phyloP scores from a whole-genome alignment of 23 tunicate species.

The Trididemnum clinides region DNA sequence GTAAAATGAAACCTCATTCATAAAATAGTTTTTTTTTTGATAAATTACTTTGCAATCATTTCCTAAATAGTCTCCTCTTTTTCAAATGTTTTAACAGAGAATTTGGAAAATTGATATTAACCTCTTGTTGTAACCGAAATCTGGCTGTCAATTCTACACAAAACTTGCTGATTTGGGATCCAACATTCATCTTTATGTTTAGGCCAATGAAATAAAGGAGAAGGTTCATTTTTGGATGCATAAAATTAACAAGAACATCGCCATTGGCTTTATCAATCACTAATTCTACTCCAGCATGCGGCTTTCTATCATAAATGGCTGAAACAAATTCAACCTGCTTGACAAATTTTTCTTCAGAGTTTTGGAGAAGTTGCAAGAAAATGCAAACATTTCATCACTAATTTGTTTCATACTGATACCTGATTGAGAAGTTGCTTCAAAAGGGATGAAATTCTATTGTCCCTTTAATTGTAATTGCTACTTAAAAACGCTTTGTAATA shows the following conservation, averaged over 20 bases:
- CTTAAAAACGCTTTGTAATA: neutral
- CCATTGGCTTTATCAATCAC: neutral
- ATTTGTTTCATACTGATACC: neutral
- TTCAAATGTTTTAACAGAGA: no score
- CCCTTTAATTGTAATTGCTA: neutral
- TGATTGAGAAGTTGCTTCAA: neutral
- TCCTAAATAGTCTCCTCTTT: no score
- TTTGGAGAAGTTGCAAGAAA: neutral
- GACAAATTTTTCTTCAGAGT: neutral
- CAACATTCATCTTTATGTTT: neutral
- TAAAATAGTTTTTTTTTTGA: no score
- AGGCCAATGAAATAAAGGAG: neutral
- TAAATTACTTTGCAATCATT: no score
- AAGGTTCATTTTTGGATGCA: neutral
- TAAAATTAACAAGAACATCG: neutral
- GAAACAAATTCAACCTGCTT: constrained; percentile 2
- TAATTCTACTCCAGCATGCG: neutral
- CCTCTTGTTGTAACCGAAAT: no score
- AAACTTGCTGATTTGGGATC: neutral
- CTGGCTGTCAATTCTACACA: neutral
- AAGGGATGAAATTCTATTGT: neutral
- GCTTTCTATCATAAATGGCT: neutral
- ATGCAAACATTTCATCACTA: no score
- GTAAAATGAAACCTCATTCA: no score
- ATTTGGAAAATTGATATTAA: no score